Evolutionary conservation across 2,797 vertebrate species (phyloP).

Genomic region (Falco cherrug): DNA sequence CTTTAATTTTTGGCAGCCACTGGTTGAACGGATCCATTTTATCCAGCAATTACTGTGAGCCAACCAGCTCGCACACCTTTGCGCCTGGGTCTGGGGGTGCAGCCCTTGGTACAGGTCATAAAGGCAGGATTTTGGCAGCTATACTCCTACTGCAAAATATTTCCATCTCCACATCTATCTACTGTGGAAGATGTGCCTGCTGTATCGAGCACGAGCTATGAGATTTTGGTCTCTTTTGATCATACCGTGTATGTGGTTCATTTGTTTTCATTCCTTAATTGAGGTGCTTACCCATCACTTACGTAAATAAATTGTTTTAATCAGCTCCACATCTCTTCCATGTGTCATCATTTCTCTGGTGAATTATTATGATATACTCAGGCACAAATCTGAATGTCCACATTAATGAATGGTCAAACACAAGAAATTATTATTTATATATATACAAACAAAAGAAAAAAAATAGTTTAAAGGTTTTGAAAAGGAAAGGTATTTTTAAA

Average conservation of each 20-base stretch:
- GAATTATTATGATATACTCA: background rate
- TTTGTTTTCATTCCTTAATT: background rate
- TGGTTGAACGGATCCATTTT: background rate
- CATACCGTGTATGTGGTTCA: background rate
- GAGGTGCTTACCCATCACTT: background rate
- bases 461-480: background rate
- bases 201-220: background rate
- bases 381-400: background rate
- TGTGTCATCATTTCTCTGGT: background rate
- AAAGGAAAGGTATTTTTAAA: background rate
- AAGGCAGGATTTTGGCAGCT: background rate
- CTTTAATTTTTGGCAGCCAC: background rate
- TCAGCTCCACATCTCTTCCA: background rate
- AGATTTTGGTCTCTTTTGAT: background rate
- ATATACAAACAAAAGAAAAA: background rate
- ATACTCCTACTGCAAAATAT: background rate
- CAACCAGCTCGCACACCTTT: background rate
- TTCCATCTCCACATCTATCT: background rate
- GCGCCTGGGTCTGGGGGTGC: rapidly evolving
- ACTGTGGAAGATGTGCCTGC: background rate
- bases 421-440: background rate
- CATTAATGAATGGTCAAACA: background rate
- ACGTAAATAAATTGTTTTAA: background rate
- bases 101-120: background rate
- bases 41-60: background rate